phyloP scores from a whole-genome alignment of 2,113 vertebrate genomes.

The Hipposideros armiger region DNA sequence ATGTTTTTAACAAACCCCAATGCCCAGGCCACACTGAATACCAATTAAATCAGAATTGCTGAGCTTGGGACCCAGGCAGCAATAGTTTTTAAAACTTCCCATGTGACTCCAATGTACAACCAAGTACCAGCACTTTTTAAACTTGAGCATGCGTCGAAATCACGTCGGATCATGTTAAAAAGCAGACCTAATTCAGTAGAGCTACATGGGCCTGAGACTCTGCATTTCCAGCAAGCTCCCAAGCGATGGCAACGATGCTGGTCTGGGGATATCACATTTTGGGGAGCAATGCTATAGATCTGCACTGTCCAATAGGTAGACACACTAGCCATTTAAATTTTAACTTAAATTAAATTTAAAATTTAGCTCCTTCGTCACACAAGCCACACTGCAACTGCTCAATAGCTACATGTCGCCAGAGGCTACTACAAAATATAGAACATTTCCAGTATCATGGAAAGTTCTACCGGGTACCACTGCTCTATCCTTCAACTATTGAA shows the following conservation, averaged over 20 bases:
- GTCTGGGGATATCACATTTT: neutral
- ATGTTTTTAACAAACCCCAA: neutral
- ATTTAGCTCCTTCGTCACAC: constrained; percentile 29
- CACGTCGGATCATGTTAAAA: neutral
- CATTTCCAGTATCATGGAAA: neutral
- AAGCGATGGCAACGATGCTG: neutral
- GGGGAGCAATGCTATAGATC: neutral
- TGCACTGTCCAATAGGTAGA: neutral
- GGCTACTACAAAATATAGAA: neutral
- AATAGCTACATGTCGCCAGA: neutral
- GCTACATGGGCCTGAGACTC: neutral
- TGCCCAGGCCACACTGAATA: neutral
- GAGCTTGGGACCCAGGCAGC: no score
- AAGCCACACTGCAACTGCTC: neutral
- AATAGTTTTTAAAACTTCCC: neutral
- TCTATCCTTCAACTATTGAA: neutral
- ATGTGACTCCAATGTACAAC: neutral
- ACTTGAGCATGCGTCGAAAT: neutral
- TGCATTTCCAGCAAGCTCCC: neutral
- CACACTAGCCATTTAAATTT: constrained; percentile 30
- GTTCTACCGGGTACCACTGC: neutral
- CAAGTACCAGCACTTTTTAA: neutral
- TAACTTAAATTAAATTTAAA: constrained; percentile 21
- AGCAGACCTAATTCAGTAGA: neutral
- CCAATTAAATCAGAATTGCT: constrained; percentile 5